Conservation (phyloP, 2,113 vertebrate species). For the Rousettus leschenaultii region DNA sequence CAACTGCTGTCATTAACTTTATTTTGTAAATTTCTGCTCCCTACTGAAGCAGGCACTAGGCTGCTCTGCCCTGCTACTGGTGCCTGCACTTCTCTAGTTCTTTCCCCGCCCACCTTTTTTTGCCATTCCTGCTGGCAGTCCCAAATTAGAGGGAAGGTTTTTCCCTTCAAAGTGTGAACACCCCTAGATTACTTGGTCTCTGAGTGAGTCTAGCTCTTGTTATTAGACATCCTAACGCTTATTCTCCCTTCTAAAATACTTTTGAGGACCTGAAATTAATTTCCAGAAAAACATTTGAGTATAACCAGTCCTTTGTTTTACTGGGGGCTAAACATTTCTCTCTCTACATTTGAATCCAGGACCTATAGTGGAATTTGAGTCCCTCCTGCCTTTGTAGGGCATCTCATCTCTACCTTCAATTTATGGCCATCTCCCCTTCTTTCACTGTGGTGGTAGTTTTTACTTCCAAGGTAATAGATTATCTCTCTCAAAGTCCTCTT, state of each 20-base stretch:
- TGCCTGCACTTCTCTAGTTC: neutral
- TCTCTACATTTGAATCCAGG: neutral
- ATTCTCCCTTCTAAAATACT: neutral
- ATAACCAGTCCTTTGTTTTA: neutral
- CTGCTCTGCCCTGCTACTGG: neutral
- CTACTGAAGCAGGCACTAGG: neutral
- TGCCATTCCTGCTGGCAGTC: neutral
- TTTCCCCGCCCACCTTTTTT: neutral
- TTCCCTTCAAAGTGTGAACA: neutral
- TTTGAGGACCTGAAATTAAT: conserved; percentile 5
- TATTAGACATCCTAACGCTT: neutral
- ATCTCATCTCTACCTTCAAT: neutral
- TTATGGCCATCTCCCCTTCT: neutral
- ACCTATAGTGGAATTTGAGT: neutral
- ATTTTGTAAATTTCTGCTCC: neutral
- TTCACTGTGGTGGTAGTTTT: neutral
- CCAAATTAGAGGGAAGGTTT: neutral
- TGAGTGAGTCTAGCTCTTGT: neutral
- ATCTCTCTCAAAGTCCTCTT: neutral
- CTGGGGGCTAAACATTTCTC: neutral
- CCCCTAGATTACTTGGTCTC: neutral
- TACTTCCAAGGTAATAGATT: neutral
- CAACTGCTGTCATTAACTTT: neutral
- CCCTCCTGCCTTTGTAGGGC: neutral
- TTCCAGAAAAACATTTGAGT: neutral